phyloP scores from a whole-genome alignment of 2,888 invertebrate species.

The Lycia hirtaria region DNA sequence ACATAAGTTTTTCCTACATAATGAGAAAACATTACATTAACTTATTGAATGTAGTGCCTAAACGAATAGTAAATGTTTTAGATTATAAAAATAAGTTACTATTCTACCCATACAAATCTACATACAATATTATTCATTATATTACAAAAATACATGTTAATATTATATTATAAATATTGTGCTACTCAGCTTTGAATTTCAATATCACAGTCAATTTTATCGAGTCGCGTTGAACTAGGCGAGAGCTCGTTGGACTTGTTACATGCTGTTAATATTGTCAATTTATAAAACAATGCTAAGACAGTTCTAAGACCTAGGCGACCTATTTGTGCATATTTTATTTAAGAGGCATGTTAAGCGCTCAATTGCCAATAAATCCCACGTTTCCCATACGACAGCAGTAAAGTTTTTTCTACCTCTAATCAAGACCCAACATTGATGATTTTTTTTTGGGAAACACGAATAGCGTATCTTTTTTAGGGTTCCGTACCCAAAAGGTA shows the following conservation, averaged over 20 bases:
- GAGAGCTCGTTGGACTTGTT: slow-evolving; percentile 33
- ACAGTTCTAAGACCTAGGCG: no score
- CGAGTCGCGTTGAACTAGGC: slow-evolving; percentile 34
- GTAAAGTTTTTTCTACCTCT: no score
- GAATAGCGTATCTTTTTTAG: no score
- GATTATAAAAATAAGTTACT: slow-evolving; percentile 31
- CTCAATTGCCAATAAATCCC: no score
- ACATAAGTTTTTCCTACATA: background rate
- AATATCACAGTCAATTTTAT: slow-evolving; percentile 74
- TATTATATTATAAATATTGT: slow-evolving; percentile 38
- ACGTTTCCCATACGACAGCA: no score
- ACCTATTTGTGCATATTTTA: no score
- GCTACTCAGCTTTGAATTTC: slow-evolving; percentile 62
- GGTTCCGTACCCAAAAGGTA: no score
- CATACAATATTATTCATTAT: slow-evolving; percentile 18
- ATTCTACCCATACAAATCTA: slow-evolving; percentile 17
- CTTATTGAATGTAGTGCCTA: no score
- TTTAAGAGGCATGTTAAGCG: no score
- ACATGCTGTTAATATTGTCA: slow-evolving; percentile 21
- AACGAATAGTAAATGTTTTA: slow-evolving; percentile 20
- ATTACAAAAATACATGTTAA: slow-evolving; percentile 30
- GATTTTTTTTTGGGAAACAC: no score
- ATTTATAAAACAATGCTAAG: background rate
- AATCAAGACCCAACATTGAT: no score
- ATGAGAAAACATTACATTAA: background rate